These are phyloP conservation scores for Eufriesea mexicana DNA, from an alignment of 1,140 invertebrate species.

Conservation along the genomic window DNA sequence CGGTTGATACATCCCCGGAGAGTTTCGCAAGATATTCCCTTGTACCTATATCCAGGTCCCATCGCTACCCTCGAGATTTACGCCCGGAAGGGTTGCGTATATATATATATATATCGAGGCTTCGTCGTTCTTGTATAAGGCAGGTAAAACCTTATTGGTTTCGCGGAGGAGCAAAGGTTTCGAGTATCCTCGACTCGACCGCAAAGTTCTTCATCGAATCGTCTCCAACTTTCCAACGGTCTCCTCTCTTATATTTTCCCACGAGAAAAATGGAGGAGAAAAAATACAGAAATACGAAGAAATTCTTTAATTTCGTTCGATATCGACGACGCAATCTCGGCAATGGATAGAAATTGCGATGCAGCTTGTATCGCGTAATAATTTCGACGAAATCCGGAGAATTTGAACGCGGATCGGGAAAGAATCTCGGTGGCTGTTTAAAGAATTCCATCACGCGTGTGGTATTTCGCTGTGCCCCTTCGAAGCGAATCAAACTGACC, in stretches of 20 bases:
- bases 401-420: too few relatives aligned
- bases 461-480: neutral
- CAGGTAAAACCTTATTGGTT: conserved; percentile 56
- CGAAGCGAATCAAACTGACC: neutral
- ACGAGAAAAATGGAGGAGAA: too few relatives aligned
- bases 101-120: conserved; percentile 35
- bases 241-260: too few relatives aligned
- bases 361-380: too few relatives aligned
- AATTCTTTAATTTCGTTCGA: too few relatives aligned
- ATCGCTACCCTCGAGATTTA: conserved; percentile 39
- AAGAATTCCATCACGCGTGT: neutral
- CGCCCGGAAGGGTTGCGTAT: neutral
- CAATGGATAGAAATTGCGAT: too few relatives aligned
- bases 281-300: too few relatives aligned
- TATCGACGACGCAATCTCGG: too few relatives aligned
- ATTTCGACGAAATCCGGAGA: too few relatives aligned
- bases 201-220: neutral
- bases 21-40: conserved; percentile 34
- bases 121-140: conserved; percentile 20
- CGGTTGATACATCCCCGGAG: conserved; percentile 51
- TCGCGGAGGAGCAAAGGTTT: neutral
- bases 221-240: neutral
- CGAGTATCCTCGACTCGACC: too few relatives aligned
- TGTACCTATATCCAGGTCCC: conserved; percentile 5
- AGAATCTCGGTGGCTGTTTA: neutral